A percentile compares a stretch with the other conserved stretches of the same genome.
phyloP scores from a whole-genome alignment of 2,797 vertebrate genomes.

The Xenops minutus region DNA sequence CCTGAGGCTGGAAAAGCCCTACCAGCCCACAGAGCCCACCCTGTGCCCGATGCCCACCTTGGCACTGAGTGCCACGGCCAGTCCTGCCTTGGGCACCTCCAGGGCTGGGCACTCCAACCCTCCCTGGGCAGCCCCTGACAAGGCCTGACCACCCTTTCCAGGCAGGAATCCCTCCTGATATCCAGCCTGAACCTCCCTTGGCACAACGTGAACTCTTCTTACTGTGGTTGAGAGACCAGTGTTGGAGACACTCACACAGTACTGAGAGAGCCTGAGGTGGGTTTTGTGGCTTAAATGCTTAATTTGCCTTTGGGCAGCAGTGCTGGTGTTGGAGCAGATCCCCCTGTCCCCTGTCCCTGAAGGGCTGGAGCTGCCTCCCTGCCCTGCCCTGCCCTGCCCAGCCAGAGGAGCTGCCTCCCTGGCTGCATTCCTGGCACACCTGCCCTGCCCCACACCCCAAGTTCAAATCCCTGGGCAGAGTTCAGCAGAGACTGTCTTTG shows the following conservation, averaged over 20 bases:
- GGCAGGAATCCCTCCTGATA: no score
- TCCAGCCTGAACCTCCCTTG: accelerated
- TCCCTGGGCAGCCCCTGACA: not conserved
- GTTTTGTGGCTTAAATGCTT: not conserved
- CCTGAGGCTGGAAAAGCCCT: accelerated
- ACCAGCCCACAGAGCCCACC: not conserved
- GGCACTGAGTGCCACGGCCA: not conserved
- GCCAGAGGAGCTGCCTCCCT: no score
- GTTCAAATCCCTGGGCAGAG: not conserved
- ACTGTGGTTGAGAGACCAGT: not conserved
- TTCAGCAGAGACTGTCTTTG: not conserved
- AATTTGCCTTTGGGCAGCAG: not conserved
- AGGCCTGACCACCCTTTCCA: accelerated
- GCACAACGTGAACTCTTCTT: not conserved
- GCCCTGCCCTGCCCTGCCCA: not conserved
- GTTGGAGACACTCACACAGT: not conserved
- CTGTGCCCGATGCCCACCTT: accelerated
- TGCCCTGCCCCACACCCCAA: no score
- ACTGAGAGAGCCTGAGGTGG: not conserved
- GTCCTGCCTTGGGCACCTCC: not conserved
- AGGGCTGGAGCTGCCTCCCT: not conserved
- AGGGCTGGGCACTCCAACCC: not conserved
- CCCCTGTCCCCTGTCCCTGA: not conserved
- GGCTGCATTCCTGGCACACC: not conserved
- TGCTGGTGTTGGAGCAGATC: not conserved